A percentile compares a stretch with the other conserved stretches of the same genome.
Evolutionary conservation across 2,888 invertebrate genomes (phyloP).

Genomic region (Ormyrus rosae): DNA sequence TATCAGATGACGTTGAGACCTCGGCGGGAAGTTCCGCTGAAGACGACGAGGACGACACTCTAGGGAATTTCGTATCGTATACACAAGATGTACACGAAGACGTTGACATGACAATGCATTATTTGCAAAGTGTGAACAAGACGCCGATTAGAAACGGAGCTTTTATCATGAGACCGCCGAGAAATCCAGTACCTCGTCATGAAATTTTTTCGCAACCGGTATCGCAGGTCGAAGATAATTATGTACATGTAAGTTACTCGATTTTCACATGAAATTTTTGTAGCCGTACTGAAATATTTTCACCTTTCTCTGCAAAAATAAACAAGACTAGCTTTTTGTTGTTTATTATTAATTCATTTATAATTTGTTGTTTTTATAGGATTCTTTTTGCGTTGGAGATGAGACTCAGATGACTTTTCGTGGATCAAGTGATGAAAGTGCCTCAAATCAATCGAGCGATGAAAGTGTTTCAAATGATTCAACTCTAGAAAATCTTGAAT

Average conservation of each 20-base stretch:
- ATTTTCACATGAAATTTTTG: too few species aligned
- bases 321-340: conserved; percentile 3
- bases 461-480: conserved; percentile 52
- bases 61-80: conserved; percentile 68
- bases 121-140: conserved; percentile 81
- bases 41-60: conserved; percentile 64
- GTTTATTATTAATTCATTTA: background rate
- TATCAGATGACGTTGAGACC: conserved; percentile 77
- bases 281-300: background rate
- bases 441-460: conserved; percentile 37
- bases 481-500: conserved; percentile 62
- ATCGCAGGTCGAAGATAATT: conserved; percentile 61
- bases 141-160: conserved; percentile 64
- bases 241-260: conserved; percentile 65
- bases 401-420: conserved; percentile 46
- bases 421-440: too few species aligned
- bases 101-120: conserved; percentile 81
- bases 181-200: conserved; percentile 44
- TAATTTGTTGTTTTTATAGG: conserved; percentile 59
- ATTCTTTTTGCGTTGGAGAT: conserved; percentile 68
- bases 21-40: conserved; percentile 63
- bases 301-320: background rate
- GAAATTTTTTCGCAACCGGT: conserved; percentile 65
- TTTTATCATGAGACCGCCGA: conserved; percentile 61
- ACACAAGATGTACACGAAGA: conserved; percentile 77